Percentiles rank a stretch among this genome's conserved stretches.
Evolutionary conservation across 2,888 invertebrate genomes (phyloP).

Genomic region (Masnerella sp.): DNA sequence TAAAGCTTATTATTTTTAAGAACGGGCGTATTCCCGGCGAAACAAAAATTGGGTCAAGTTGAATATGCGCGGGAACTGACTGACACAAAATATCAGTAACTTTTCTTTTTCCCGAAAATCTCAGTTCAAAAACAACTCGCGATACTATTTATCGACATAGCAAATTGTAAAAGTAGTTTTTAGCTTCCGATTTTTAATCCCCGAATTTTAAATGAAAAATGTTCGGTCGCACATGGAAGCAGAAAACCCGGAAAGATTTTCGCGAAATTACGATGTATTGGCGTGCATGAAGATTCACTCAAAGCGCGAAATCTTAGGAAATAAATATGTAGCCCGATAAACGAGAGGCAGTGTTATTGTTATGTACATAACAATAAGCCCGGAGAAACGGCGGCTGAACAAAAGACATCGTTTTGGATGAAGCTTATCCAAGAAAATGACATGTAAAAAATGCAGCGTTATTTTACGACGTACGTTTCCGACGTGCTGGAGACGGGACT

Average conservation of each 20-base stretch:
- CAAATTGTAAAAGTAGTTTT: too few species aligned
- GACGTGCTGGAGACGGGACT: conserved; percentile 49
- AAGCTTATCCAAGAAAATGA: conserved; percentile 57
- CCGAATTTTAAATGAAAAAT: too few species aligned
- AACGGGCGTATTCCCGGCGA: background rate
- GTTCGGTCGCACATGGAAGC: too few species aligned
- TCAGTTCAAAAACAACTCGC: too few species aligned
- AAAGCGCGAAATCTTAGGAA: conserved; percentile 21
- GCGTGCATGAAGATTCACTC: conserved; percentile 12
- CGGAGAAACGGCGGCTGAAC: conserved; percentile 36
- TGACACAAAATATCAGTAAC: too few species aligned
- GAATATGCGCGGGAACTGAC: conserved; percentile 1
- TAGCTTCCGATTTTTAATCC: too few species aligned
- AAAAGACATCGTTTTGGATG: conserved; percentile 51
- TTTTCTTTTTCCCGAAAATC: too few species aligned
- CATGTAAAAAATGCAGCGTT: conserved; percentile 55
- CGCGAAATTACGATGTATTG: conserved; percentile 17
- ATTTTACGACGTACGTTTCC: conserved; percentile 56
- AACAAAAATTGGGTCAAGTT: conserved; percentile 33
- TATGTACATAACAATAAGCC: conserved; percentile 51
- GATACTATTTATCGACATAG: too few species aligned
- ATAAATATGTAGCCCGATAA: conserved; percentile 32
- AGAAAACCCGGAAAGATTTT: too few species aligned
- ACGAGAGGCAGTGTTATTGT: conserved; percentile 28
- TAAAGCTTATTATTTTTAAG: conserved; percentile 23